Evolutionary conservation across 1,140 invertebrate genomes (phyloP).

Genomic region (Drosophila mauritiana): DNA sequence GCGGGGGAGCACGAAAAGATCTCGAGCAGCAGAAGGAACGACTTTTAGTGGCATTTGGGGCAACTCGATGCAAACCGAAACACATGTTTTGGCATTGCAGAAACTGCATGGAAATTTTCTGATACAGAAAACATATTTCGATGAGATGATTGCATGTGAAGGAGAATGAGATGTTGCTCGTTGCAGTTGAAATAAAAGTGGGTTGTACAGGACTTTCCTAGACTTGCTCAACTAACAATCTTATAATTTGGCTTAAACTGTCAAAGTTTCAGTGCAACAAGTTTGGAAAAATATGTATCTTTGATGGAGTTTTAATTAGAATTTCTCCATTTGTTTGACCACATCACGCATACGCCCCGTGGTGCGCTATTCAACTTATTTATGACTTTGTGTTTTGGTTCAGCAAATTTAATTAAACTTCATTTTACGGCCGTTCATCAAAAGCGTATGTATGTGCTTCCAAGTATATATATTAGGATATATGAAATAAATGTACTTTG

Average conservation of each 20-base stretch:
- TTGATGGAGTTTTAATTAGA: slow-evolving; percentile 62
- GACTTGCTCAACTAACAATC: neutral
- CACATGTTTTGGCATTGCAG: slow-evolving; percentile 22
- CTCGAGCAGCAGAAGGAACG: neutral
- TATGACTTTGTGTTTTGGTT: slow-evolving; percentile 53
- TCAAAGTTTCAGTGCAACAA: slow-evolving; percentile 11
- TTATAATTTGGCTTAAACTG: too few relatives aligned
- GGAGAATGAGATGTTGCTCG: neutral
- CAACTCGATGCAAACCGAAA: slow-evolving; percentile 9
- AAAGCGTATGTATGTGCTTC: slow-evolving; percentile 4
- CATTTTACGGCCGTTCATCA: slow-evolving; percentile 65
- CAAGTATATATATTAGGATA: slow-evolving; percentile 4
- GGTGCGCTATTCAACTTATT: slow-evolving; percentile 53
- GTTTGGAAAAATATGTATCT: slow-evolving; percentile 31
- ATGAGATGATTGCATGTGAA: neutral
- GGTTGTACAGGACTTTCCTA: too few relatives aligned
- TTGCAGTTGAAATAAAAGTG: too few relatives aligned
- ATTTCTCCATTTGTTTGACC: slow-evolving; percentile 31
- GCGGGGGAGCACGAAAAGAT: neutral
- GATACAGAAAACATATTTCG: slow-evolving; percentile 6
- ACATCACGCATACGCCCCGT: slow-evolving; percentile 40
- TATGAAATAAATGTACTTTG: slow-evolving; percentile 5
- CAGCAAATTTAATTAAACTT: slow-evolving; percentile 72
- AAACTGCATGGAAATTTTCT: slow-evolving; percentile 27
- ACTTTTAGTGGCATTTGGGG: slow-evolving; percentile 9